These are phyloP conservation scores for Branchellion lobata DNA, from an alignment of 2,888 invertebrate species.

Conservation along the genomic window DNA sequence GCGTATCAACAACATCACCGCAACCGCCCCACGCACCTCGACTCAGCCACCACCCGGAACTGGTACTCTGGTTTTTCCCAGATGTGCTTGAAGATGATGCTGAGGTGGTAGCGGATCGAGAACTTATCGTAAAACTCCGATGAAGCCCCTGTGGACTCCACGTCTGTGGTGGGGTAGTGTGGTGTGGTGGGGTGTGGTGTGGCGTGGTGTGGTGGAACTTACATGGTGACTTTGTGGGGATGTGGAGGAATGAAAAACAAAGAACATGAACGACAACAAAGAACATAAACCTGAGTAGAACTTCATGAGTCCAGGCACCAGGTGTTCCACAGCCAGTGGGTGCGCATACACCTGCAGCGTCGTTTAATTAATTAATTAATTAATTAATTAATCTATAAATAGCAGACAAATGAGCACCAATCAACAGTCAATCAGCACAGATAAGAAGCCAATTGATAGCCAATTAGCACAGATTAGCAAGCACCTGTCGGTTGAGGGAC, in stretches of 20 bases:
- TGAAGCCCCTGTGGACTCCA: slow-evolving; percentile 94
- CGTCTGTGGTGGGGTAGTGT: slow-evolving; percentile 70
- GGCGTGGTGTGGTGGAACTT: too few relatives aligned
- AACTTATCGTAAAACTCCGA: slow-evolving; percentile 99
- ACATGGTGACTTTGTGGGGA: too few relatives aligned
- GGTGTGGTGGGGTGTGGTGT: background rate
- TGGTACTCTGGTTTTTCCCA: slow-evolving; percentile 88
- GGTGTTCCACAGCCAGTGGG: slow-evolving; percentile 75
- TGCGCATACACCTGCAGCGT: slow-evolving; percentile 66
- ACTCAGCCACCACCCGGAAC: slow-evolving; percentile 83
- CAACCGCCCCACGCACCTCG: slow-evolving; percentile 63
- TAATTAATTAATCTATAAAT: background rate
- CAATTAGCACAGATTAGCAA: too few relatives aligned
- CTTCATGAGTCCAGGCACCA: slow-evolving; percentile 90
- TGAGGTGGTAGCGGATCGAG: slow-evolving; percentile 93
- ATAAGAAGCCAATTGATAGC: too few relatives aligned
- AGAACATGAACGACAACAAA: too few relatives aligned
- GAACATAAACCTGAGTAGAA: slow-evolving; percentile 93
- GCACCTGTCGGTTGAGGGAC: slow-evolving; percentile 72
- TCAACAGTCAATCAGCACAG: too few relatives aligned
- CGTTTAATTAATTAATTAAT: background rate
- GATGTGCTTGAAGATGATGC: slow-evolving; percentile 87
- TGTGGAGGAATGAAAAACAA: too few relatives aligned
- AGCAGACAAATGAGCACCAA: too few relatives aligned
- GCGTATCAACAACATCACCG: background rate